Conservation (phyloP, 2,113 vertebrate species). For the Psilopsiagon aymara region DNA sequence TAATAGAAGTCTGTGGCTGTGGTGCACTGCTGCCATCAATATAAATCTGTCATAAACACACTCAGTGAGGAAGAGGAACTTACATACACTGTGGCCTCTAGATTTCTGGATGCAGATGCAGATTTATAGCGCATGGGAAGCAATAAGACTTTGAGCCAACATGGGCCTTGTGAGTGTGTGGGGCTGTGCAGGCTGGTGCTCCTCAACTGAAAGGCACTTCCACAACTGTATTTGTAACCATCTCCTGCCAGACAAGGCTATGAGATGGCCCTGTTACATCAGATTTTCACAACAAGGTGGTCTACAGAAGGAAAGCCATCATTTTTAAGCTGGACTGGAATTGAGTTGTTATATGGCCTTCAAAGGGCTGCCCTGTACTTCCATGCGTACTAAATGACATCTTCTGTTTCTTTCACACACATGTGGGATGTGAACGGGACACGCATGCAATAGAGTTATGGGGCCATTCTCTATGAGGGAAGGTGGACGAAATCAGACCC, state of each 20-base stretch:
- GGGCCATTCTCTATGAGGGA: not conserved
- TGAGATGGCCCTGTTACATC: not conserved
- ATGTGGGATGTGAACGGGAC: not conserved
- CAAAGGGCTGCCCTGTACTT: not conserved
- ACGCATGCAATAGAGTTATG: not conserved
- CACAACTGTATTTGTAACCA: constrained; percentile 26
- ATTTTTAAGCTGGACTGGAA: constrained; percentile 7
- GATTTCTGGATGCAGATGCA: constrained; percentile 67
- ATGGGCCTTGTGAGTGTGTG: not conserved
- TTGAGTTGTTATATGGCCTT: not conserved
- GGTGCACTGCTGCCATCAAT: constrained; percentile 71
- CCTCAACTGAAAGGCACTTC: not conserved
- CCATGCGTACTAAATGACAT: not conserved
- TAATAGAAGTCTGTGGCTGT: constrained; percentile 75
- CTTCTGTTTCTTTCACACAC: not conserved
- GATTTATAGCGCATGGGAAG: constrained; percentile 71
- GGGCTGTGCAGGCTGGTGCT: not conserved
- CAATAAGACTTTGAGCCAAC: constrained; percentile 53
- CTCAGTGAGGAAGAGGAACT: constrained; percentile 74
- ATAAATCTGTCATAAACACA: constrained; percentile 80
- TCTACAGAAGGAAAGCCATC: not conserved
- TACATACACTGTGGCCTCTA: constrained; percentile 60
- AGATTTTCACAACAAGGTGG: constrained; percentile 45
- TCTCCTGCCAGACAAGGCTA: not conserved
- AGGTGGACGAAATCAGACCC: not conserved